Conservation (phyloP, 2,113 vertebrate species). For the Petrocephalus zakoni region DNA sequence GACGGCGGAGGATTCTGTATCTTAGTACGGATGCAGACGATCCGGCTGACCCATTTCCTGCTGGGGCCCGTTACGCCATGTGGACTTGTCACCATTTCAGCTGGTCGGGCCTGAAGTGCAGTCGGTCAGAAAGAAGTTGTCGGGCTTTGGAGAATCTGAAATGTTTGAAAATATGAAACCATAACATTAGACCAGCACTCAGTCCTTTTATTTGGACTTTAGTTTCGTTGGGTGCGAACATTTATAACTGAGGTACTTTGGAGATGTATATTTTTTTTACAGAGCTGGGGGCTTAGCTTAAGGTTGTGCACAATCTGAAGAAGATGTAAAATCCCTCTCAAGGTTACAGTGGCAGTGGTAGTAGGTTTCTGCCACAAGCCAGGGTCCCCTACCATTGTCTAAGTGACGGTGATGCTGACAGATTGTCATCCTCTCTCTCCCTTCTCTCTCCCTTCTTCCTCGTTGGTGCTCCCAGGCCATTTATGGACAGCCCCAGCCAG, state of each 20-base stretch:
- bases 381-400: not conserved
- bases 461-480: constrained; percentile 25
- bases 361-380: not conserved
- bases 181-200: not conserved
- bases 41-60: not conserved
- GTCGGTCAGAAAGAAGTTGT: not conserved
- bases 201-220: not conserved
- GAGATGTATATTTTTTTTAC: not conserved
- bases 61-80: not conserved
- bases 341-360: not conserved
- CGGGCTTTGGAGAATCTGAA: not conserved
- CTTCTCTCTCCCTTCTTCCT: not conserved
- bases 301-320: not conserved
- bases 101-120: not conserved
- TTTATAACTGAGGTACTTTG: not conserved
- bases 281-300: not conserved
- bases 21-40: not conserved
- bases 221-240: not conserved
- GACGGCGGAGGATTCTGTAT: not conserved
- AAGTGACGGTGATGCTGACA: not conserved
- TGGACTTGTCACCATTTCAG: not conserved
- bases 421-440: not conserved
- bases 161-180: not conserved
- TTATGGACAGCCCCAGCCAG: constrained; percentile 31
- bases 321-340: not conserved